Evolutionary conservation across 2,113 vertebrate species (phyloP), one percentile per base, ranked within the genome.

Genomic region (Bubo bubo): DNA sequence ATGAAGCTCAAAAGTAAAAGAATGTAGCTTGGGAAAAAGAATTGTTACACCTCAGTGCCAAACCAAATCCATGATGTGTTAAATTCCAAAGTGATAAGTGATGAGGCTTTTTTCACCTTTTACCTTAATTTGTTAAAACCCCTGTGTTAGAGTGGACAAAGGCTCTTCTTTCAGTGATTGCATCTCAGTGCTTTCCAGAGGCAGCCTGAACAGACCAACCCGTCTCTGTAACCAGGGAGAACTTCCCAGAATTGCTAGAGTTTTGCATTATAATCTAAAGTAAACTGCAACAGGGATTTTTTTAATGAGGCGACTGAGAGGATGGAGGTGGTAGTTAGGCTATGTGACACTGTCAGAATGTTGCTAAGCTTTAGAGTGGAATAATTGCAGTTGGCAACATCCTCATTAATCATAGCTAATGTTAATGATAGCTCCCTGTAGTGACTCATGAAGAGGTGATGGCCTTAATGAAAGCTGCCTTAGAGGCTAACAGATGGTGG

Each of bases 381-480:
- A 95, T 97, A 96, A 98, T 95, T 97, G 93, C 95, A 95, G 88
- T 87, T 94, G 96, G 90, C 91, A 97, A 84, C 93, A 96, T 97
- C 93, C 94, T 96, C 95, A 96, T 98, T 96, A 97, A 98, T 98
- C 97, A 97, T 93, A 95, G 91, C 95, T 96, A 97, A 97, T 94
- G 97, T 97, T 97, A 95, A 96, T 96, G 96, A 97, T 97, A 96
- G 95, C 91, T 96, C 96, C 97, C 97, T 67, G 91, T 94, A 81
- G 97, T 93, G 96, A 90, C 95, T 97, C 86, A 88, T 93, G 90
- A 97, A 97, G 96, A 95, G 97, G 95, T 97, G 96, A 97, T 88
- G 92, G 94, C 96, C 96, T 93, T 95, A 96, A 95, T 96, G 95
- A 96, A 96, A 95, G 71, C 95, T 95, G 96, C 95, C 95, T 98